A percentile compares a stretch with the other conserved stretches of the same genome.
Evolutionary conservation across 37 sponge, comb jelly and placozoan genomes (phyloP).

Genomic region (Geodia barretti): DNA sequence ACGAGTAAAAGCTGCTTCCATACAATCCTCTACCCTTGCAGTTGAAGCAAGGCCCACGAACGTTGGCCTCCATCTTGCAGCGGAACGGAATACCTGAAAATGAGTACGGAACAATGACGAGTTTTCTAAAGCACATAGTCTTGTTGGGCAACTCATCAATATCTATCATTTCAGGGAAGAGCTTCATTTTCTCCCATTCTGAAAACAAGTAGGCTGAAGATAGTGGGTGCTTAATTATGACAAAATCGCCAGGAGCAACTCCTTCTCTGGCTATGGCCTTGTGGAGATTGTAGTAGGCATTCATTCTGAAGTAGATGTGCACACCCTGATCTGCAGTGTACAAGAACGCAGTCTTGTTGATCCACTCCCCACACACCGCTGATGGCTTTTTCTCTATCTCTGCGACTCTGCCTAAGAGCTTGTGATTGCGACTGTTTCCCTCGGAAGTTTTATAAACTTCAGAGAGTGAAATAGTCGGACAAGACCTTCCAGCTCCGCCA

Average conservation of each 20-base stretch:
- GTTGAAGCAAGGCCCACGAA: conserved; percentile 20
- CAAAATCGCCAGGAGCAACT: not conserved
- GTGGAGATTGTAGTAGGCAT: conserved; percentile 56
- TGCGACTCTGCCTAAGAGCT: no score
- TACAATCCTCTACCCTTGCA: conserved; percentile 49
- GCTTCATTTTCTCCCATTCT: conserved; percentile 45
- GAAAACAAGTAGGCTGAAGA: conserved; percentile 26
- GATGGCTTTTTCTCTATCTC: no score
- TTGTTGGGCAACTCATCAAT: conserved; percentile 29
- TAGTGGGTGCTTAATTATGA: conserved; percentile 40
- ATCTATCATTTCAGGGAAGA: conserved; percentile 41
- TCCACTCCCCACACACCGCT: conserved; percentile 64
- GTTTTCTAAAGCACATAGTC: conserved; percentile 39
- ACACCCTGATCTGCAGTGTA: conserved; percentile 34
- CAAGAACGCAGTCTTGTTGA: conserved; percentile 41
- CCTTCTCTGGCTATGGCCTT: conserved; percentile 29
- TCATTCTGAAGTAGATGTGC: conserved; percentile 73
- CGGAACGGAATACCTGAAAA: conserved; percentile 46
- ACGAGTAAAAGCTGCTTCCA: conserved; percentile 25
- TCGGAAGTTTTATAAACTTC: not conserved
- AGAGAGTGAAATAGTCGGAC: conserved; percentile 4
- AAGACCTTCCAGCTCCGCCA: not conserved
- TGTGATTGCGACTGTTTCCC: not conserved
- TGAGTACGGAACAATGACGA: conserved; percentile 49
- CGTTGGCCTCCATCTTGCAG: conserved; percentile 34